Evolutionary conservation across 2,113 vertebrate species (phyloP).

Genomic region (Meriones unguiculatus): DNA sequence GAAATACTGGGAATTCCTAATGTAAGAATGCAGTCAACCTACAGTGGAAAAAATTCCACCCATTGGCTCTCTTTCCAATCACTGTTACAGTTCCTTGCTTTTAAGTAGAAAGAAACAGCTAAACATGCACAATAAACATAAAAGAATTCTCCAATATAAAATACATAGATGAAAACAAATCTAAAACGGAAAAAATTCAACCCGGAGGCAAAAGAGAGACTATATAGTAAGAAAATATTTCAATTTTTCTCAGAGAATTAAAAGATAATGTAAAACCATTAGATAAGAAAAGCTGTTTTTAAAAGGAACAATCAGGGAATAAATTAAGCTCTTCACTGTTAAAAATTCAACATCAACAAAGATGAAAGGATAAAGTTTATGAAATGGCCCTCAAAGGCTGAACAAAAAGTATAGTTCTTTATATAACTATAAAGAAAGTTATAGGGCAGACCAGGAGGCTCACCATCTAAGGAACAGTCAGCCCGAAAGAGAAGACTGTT

Average conservation of each 20-base stretch:
- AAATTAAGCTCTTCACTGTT: conserved; percentile 40
- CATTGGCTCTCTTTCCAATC: conserved; percentile 25
- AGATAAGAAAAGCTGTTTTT: not conserved
- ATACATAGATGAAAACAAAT: conserved; percentile 23
- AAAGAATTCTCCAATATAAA: conserved; percentile 41
- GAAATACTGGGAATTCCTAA: not conserved
- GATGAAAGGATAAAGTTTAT: not conserved
- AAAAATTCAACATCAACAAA: conserved; percentile 34
- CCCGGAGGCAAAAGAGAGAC: not conserved
- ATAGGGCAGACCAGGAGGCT: not conserved
- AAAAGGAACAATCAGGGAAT: conserved; percentile 33
- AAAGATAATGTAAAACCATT: conserved; percentile 32
- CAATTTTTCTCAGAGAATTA: conserved; percentile 15
- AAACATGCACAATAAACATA: not conserved
- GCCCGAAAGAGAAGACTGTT: not conserved
- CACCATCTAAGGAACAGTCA: not conserved
- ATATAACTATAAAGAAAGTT: not conserved
- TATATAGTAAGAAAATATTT: conserved; percentile 38
- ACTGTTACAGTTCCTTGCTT: conserved; percentile 17
- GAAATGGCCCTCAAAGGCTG: not conserved
- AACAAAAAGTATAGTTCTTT: too few species aligned
- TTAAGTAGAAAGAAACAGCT: conserved; percentile 14
- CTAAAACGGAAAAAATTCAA: conserved; percentile 4
- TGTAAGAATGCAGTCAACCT: conserved; percentile 15
- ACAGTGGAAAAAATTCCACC: not conserved